Percentiles rank a stretch among this genome's conserved stretches.
phyloP scores from a whole-genome alignment of 2,113 vertebrate species.

The Hylia prasina region DNA sequence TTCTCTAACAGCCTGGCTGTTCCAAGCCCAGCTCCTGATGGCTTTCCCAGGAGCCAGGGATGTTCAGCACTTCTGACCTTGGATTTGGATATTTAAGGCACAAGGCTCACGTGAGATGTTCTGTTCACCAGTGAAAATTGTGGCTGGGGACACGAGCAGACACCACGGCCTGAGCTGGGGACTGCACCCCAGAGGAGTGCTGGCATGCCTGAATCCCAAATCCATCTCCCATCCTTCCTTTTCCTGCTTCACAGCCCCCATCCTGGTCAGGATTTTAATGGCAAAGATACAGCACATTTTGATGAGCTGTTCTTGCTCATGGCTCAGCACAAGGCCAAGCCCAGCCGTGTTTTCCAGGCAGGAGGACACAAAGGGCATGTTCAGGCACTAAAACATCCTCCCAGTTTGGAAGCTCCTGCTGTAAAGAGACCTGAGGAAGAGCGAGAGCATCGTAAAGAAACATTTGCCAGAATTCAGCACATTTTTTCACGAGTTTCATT shows the following conservation, averaged over 20 bases:
- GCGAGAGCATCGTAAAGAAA: fast-evolving
- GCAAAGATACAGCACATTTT: not conserved
- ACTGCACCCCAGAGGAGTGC: fast-evolving
- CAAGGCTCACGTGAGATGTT: fast-evolving
- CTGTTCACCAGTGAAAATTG: fast-evolving
- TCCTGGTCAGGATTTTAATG: not conserved
- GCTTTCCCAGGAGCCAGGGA: not conserved
- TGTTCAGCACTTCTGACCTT: not conserved
- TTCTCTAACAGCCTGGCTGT: not conserved
- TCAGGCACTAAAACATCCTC: not conserved
- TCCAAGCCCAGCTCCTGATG: not conserved
- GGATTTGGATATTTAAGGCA: not conserved
- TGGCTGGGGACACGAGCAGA: not conserved
- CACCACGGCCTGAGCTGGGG: fast-evolving
- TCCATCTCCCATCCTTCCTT: not conserved
- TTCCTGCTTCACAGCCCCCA: not conserved
- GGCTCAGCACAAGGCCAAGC: not conserved
- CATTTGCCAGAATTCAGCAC: not conserved
- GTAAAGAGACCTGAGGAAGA: not conserved
- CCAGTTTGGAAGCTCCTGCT: not conserved
- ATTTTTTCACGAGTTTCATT: not conserved
- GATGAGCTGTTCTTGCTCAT: not conserved
- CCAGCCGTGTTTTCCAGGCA: not conserved
- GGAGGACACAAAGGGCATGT: not conserved
- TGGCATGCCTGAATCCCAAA: not conserved